Evolutionary conservation across 2,888 invertebrate species (phyloP), one percentile per base, ranked within the genome.

Genomic region (Philereme vetulata): DNA sequence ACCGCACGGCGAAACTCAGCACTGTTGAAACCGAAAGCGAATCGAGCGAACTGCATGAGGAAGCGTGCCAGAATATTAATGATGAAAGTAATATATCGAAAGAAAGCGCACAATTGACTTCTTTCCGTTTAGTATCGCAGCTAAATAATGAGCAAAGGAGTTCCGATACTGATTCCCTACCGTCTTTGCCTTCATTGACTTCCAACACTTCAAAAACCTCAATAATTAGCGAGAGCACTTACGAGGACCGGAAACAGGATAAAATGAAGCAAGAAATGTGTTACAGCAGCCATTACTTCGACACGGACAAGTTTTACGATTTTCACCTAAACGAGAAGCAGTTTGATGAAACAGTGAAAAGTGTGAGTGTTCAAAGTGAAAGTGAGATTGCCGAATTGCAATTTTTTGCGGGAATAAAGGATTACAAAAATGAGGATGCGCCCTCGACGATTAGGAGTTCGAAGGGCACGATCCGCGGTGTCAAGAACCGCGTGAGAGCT

Each of bases 401-500:
- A 80, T 95, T 94, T 70, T 97, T 97, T 79, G 97, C 96, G 7
- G 97, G 97, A 7, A 95, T 95, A 70, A 95, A 95, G 91, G 96
- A 96, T 88, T 93, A 94, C 68, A 94, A 94, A 64, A 90, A 78
- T 60, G 94, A 93, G 72, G 94, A 93, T 45, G 92, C 93, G 62
- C 94, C 95, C 44, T 95, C 96, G 55, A 96, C 97, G 56, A 98
- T 98, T 78, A 94, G 96, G 70, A 98, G 98, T 90, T 95, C 96
- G 56, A 97, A 97, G 82, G 98, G 98, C 50, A 98, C 98, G 8
- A 96, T 98, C 71, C 95, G 98, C 49, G 98, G 98, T 63, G 97
- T 98, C 66, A 97, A 97, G 91, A 98, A 98, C 92, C 94, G 98
- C 72, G 98, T 98, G 59, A 93, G 98, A 70, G 98, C 98, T 67